Conservation (phyloP, 2,888 invertebrate genomes). For the Apamea monoglypha region DNA sequence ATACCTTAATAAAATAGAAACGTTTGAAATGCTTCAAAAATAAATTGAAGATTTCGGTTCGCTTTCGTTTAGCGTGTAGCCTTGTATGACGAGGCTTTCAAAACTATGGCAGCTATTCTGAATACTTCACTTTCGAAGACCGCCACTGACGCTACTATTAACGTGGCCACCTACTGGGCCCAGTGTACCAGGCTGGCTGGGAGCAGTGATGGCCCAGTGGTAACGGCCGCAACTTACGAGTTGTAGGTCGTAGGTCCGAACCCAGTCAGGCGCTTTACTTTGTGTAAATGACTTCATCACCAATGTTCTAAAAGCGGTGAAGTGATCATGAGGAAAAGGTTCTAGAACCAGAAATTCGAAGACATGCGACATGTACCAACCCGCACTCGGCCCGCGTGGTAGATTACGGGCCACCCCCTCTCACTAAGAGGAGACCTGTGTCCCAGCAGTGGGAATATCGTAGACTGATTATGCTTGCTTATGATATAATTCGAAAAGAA, state of each 20-base stretch:
- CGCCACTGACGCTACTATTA: background rate
- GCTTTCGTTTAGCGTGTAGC: background rate
- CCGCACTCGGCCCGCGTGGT: background rate
- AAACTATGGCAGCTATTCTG: background rate
- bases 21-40: background rate
- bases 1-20: background rate
- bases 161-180: background rate
- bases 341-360: background rate
- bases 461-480: background rate
- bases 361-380: background rate
- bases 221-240: no score
- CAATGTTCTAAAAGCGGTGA: background rate
- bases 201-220: background rate
- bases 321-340: no score
- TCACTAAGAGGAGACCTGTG: background rate
- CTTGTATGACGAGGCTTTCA: background rate
- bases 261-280: background rate
- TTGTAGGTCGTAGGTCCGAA: background rate
- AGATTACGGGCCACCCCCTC: fast-evolving
- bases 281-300: background rate
- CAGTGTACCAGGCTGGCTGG: background rate
- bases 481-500: background rate
- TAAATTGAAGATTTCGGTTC: background rate
- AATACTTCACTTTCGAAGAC: background rate
- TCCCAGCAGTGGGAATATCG: background rate